phyloP scores from a whole-genome alignment of 2,113 vertebrate species.

The Limanda limanda region DNA sequence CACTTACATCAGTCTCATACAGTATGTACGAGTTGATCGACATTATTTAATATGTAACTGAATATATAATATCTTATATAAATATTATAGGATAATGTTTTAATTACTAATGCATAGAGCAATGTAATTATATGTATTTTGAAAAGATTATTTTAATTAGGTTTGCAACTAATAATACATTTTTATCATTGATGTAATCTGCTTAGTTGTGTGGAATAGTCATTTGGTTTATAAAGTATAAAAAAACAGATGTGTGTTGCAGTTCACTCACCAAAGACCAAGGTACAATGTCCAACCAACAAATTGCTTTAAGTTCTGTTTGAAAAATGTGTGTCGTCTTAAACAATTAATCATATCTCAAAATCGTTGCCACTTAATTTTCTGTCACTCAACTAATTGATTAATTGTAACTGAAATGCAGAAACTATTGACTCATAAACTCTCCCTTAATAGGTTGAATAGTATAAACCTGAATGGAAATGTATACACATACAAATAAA shows the following conservation, averaged over 20 bases:
- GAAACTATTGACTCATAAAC: neutral
- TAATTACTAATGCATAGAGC: neutral
- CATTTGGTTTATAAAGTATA: neutral
- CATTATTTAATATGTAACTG: neutral
- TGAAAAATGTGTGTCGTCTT: neutral
- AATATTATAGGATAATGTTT: neutral
- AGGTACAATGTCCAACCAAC: neutral
- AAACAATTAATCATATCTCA: neutral
- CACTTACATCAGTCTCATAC: neutral
- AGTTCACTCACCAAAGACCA: neutral
- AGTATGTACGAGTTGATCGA: neutral
- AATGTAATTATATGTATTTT: neutral
- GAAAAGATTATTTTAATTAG: neutral
- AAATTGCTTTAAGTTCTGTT: neutral
- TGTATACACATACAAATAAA: too few species aligned
- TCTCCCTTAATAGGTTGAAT: neutral
- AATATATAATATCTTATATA: neutral
- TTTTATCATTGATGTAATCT: neutral
- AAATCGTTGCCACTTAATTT: neutral
- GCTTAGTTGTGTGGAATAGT: neutral
- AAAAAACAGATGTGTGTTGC: neutral
- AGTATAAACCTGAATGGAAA: neutral
- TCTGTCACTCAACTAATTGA: neutral
- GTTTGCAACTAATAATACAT: neutral
- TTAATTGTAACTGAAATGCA: neutral